phyloP scores from a whole-genome alignment of 2,888 invertebrate species.

The Eristalinus aeneus region DNA sequence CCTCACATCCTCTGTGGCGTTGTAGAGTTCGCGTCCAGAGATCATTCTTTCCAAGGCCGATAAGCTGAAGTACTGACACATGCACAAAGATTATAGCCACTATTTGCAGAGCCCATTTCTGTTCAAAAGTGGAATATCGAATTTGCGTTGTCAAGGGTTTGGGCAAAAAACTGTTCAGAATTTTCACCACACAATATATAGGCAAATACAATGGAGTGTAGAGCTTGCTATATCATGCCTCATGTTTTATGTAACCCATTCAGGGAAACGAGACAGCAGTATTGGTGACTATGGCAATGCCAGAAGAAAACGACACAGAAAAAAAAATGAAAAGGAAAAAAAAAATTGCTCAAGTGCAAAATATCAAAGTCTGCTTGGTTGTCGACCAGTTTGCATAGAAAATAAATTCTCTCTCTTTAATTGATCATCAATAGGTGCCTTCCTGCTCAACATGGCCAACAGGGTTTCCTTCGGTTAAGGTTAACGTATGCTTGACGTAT shows the following conservation, averaged over 20 bases:
- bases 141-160: not conserved
- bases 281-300: not conserved
- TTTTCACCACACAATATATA: not conserved
- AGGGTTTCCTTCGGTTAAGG: not conserved
- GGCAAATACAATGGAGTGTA: not conserved
- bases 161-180: not conserved
- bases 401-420: not conserved
- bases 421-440: not conserved
- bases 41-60: not conserved
- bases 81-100: too few relatives aligned
- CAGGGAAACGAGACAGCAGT: conserved; percentile 45
- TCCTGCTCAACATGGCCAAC: not conserved
- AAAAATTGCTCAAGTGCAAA: not conserved
- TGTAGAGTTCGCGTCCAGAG: not conserved
- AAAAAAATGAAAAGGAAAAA: not conserved
- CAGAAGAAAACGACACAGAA: not conserved
- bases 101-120: not conserved
- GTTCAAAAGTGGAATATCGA: not conserved
- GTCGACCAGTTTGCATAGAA: not conserved
- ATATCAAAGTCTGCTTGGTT: not conserved
- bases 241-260: conserved; percentile 31
- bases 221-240: not conserved
- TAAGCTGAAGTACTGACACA: too few relatives aligned
- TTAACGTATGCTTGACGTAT: not conserved
- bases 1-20: not conserved